Base-by-base conservation (phyloP, 1,140 invertebrate species). In the Papilio aristodemus region DNA sequence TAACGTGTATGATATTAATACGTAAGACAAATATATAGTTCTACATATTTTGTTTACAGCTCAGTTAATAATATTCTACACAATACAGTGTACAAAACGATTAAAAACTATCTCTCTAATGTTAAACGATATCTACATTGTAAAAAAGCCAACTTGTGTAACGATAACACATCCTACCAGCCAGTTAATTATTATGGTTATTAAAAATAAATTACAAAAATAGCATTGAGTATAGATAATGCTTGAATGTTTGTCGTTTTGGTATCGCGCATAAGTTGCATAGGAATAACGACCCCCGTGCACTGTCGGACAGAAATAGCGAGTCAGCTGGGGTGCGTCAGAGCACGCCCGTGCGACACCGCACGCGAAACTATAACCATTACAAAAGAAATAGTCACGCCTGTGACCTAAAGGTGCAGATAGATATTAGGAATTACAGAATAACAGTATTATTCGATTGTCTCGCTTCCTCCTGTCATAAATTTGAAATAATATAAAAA, bases 291-390 rank as follows among this genome's bases (percentile, higher is more conserved):
- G 58, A 71, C 62, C 76, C 80, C 77, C 80, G 76, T 76, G 74
- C 75, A 72, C 71, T 60, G 59, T 60, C 71, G 46, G 62, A 73
- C 84, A 78, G 74, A 86, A 86, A 86, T 86, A 86, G 75, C 74
- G 58, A 83, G 77, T 84, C 82, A 83, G 84, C 77, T 86, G 83
- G 81, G 81, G 81, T 84, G 79, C 84, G 67, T 80, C 78, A 79
- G 54, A 22, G 70, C 36, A 36, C 58, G 46, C 63, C 58, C 71
- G 67, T 70, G 68, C 38, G 14, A 4, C 22, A 54, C 22, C n/a
- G 27, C 68, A 36, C 63, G 70, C 70, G 41, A 66, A 17, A 67
- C 50, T 38, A n/a, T 43, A 62, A 50, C 57, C 38, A 67, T 70
- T 70, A 72, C 41, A 69, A 50, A 54, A 54, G 6, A 32, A 2